phyloP scores from a whole-genome alignment of 2,113 vertebrate species.

The Xenopus borealis region DNA sequence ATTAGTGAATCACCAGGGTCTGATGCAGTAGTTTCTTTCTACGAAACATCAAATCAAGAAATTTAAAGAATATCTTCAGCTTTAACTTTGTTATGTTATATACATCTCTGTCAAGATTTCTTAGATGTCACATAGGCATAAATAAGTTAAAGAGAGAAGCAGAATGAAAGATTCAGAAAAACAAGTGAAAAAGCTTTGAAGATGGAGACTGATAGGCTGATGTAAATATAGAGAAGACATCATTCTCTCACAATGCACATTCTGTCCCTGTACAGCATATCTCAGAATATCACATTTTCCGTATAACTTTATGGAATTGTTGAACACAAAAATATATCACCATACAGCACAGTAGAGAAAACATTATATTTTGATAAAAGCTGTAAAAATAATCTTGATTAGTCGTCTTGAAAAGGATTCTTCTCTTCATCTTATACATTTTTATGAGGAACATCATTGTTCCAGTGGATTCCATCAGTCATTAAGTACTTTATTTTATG shows the following conservation, averaged over 20 bases:
- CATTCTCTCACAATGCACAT: neutral
- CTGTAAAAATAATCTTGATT: too few species aligned
- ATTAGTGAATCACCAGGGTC: too few species aligned
- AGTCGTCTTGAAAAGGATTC: too few species aligned
- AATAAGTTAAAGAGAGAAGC: slow-evolving; percentile 1
- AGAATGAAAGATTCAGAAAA: neutral
- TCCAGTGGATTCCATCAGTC: neutral
- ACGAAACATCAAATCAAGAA: neutral
- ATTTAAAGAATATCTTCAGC: neutral
- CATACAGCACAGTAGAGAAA: too few species aligned
- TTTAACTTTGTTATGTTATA: neutral
- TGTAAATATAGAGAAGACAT: slow-evolving; percentile 1
- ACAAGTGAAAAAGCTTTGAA: neutral
- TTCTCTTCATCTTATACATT: neutral
- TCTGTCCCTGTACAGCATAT: neutral
- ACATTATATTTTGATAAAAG: too few species aligned
- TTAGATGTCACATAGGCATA: neutral
- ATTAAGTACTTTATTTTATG: neutral
- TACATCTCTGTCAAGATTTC: neutral
- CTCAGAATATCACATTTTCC: neutral
- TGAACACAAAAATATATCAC: too few species aligned
- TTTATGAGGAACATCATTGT: neutral
- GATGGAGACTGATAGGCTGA: neutral
- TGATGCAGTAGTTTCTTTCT: too few species aligned
- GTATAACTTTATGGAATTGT: too few species aligned